phyloP scores from a whole-genome alignment of 1,140 invertebrate species.

The Drosophila pseudoobscura region DNA sequence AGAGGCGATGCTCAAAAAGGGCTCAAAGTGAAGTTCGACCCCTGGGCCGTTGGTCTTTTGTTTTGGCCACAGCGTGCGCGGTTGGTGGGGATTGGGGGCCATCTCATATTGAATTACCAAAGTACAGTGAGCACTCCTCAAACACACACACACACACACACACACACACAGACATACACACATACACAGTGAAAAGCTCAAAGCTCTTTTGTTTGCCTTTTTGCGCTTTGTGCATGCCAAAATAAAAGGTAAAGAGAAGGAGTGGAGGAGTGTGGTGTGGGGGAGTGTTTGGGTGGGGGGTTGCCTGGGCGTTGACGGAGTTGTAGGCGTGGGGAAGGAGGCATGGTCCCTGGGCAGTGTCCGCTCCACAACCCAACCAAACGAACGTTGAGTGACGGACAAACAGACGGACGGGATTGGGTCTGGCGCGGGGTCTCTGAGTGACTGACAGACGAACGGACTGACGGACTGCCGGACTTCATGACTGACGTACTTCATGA shows the following conservation, averaged over 20 bases:
- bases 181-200: constrained; percentile 1
- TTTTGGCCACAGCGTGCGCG: constrained; percentile 32
- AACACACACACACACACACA: constrained; percentile 10
- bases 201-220: constrained; percentile 59
- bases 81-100: background rate
- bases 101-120: constrained; percentile 49
- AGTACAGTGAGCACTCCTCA: constrained; percentile 42
- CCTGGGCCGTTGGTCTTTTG: constrained; percentile 36
- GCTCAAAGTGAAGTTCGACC: constrained; percentile 28
- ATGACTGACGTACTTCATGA: constrained; percentile 27
- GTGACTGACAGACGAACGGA: constrained; percentile 38
- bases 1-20: constrained; percentile 5
- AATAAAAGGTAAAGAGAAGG: constrained; percentile 38
- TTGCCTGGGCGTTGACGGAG: constrained; percentile 16
- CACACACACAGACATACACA: background rate
- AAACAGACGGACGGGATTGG: constrained; percentile 3
- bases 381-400: constrained; percentile 43
- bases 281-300: background rate
- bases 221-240: constrained; percentile 72
- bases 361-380: constrained; percentile 26
- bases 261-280: background rate
- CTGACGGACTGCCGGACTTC: background rate
- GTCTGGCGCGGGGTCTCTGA: constrained; percentile 31
- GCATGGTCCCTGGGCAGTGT: constrained; percentile 47
- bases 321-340: constrained; percentile 34